Conservation (phyloP, 1,140 invertebrate genomes). For the Cotesia glomerata region DNA sequence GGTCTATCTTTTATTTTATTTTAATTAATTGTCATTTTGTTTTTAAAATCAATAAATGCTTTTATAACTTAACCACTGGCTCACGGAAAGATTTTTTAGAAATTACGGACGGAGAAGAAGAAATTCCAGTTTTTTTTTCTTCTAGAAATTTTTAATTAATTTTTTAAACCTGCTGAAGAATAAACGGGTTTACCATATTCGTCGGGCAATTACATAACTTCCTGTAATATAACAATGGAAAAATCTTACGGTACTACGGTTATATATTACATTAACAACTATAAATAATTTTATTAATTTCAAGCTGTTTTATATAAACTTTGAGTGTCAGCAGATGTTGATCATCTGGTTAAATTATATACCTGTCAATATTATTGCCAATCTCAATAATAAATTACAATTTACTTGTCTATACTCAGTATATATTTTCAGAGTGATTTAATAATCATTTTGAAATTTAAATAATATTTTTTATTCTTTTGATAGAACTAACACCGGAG, state of each 20-base stretch:
- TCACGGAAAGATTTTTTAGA: too few relatives aligned
- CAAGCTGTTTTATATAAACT: too few relatives aligned
- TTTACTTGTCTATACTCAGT: neutral
- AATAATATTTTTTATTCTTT: slow-evolving; percentile 6
- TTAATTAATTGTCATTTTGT: too few relatives aligned
- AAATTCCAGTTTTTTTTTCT: neutral
- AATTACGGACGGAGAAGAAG: too few relatives aligned
- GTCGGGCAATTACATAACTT: slow-evolving; percentile 40
- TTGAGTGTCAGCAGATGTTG: too few relatives aligned
- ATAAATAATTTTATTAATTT: neutral
- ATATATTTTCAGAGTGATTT: neutral
- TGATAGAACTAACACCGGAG: slow-evolving; percentile 89
- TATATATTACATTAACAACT: slow-evolving; percentile 8
- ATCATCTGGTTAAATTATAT: too few relatives aligned
- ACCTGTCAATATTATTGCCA: too few relatives aligned
- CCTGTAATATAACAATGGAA: slow-evolving; percentile 29
- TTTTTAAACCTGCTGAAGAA: slow-evolving; percentile 19
- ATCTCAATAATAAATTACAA: neutral
- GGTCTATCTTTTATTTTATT: too few relatives aligned
- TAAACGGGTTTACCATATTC: slow-evolving; percentile 35
- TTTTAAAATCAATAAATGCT: too few relatives aligned
- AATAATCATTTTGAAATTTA: too few relatives aligned
- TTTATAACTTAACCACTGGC: too few relatives aligned
- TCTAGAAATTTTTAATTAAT: too few relatives aligned
- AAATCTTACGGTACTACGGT: slow-evolving; percentile 37